Conservation (phyloP, 1,140 invertebrate genomes). For the Polypedilum pembai region DNA sequence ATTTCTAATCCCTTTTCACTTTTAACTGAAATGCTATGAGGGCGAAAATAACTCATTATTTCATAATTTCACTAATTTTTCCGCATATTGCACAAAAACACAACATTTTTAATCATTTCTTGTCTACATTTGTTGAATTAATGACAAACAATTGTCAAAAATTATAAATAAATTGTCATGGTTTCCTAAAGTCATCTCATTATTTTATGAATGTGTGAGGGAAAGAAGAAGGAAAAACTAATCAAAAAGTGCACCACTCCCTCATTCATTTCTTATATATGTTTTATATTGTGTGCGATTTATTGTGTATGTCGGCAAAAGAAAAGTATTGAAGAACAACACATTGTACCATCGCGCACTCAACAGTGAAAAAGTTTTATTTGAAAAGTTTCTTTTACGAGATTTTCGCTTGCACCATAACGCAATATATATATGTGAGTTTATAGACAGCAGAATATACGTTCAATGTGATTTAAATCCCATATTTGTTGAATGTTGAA, state of each 20-base stretch:
- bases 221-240: neutral
- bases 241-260: neutral
- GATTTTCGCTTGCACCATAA: neutral
- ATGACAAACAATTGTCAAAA: no score
- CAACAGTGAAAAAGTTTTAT: slow-evolving; percentile 13
- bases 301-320: neutral
- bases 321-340: slow-evolving; percentile 17
- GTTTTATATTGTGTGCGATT: neutral
- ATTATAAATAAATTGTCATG: no score
- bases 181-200: no score
- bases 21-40: no score
- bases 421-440: neutral
- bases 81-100: no score
- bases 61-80: no score
- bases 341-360: slow-evolving; percentile 9
- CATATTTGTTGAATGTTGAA: slow-evolving; percentile 18
- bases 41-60: no score
- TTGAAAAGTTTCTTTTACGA: slow-evolving; percentile 13
- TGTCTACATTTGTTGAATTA: no score
- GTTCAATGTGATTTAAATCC: slow-evolving; percentile 13
- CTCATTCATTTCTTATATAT: neutral
- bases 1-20: no score
- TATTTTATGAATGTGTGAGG: no score
- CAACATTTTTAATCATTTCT: no score
- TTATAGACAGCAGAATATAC: neutral